Evolutionary conservation across 2,888 invertebrate genomes (phyloP).

Genomic region (Agrypnus murinus): DNA sequence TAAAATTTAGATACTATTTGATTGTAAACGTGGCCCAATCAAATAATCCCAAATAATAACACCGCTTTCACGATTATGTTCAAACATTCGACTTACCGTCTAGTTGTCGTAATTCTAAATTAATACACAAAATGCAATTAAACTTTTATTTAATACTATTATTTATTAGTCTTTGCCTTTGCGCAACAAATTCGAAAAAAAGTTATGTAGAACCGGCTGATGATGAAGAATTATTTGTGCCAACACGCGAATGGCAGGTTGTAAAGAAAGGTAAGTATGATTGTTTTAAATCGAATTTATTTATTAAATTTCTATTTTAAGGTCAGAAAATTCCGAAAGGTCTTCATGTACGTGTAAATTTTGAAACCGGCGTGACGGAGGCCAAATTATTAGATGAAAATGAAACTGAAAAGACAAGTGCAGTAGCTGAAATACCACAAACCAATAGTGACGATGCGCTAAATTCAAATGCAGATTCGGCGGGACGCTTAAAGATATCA

Average conservation of each 20-base stretch:
- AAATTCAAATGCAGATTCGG: slow-evolving; percentile 15
- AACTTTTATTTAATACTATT: background rate
- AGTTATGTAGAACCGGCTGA: background rate
- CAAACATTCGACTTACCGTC: too few species aligned
- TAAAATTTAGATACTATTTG: slow-evolving; percentile 20
- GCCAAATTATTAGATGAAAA: slow-evolving; percentile 80
- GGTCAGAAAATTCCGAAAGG: slow-evolving; percentile 84
- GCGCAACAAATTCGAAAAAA: background rate
- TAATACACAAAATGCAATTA: background rate
- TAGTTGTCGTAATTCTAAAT: background rate
- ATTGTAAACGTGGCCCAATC: slow-evolving; percentile 52
- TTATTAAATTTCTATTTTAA: slow-evolving; percentile 62
- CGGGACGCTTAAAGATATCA: background rate
- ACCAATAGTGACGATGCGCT: slow-evolving; percentile 46
- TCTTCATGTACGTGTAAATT: slow-evolving; percentile 83
- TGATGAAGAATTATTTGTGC: slow-evolving; percentile 72
- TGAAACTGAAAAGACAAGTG: slow-evolving; percentile 59
- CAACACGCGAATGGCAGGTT: slow-evolving; percentile 79
- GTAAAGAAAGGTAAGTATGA: slow-evolving; percentile 75
- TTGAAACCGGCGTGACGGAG: slow-evolving; percentile 83
- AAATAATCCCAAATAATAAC: slow-evolving; percentile 39
- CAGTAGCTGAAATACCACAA: slow-evolving; percentile 56
- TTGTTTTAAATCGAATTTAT: slow-evolving; percentile 29
- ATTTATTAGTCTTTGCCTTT: background rate
- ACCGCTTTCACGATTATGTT: too few species aligned